Conservation (phyloP, 2,888 invertebrate species). For the Blomia tropicalis region DNA sequence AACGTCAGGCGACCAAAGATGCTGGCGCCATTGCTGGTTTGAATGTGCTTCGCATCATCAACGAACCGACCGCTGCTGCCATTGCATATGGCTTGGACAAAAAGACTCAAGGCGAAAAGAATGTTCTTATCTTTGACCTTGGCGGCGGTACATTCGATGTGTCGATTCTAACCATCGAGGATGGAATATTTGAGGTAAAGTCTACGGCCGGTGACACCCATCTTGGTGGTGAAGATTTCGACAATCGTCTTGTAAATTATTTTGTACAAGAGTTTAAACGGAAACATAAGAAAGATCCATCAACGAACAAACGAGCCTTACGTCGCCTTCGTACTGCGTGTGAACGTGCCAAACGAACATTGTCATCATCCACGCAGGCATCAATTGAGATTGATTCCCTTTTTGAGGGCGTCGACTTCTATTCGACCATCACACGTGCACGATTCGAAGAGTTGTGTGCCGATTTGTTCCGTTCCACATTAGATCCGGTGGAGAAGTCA, state of each 20-base stretch:
- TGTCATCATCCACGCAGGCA: conserved; percentile 39
- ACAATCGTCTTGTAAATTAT: conserved; percentile 37
- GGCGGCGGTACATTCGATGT: conserved; percentile 40
- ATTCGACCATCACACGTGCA: conserved; percentile 82
- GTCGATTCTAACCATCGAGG: conserved; percentile 41
- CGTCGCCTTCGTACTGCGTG: conserved; percentile 48
- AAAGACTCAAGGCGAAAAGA: conserved; percentile 40
- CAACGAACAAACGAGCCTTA: conserved; percentile 42
- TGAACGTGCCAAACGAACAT: conserved; percentile 47
- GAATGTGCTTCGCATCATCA: conserved; percentile 61
- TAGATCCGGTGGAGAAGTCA: conserved; percentile 93
- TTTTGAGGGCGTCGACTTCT: conserved; percentile 76
- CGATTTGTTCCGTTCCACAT: conserved; percentile 83
- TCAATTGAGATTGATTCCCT: conserved; percentile 42
- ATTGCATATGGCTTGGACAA: conserved; percentile 37
- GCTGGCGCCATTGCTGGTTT: conserved; percentile 65
- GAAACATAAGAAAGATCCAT: conserved; percentile 39
- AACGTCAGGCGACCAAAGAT: conserved; percentile 66
- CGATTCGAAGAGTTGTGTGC: conserved; percentile 92
- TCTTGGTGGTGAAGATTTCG: conserved; percentile 40
- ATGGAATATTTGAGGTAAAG: conserved; percentile 41
- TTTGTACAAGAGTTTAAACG: conserved; percentile 37
- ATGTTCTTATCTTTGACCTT: conserved; percentile 44
- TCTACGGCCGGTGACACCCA: conserved; percentile 45
- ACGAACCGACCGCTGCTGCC: conserved; percentile 35